These are phyloP conservation scores for Mastacembelus armatus DNA, from an alignment of 2,797 vertebrate species.

Conservation along the genomic window DNA sequence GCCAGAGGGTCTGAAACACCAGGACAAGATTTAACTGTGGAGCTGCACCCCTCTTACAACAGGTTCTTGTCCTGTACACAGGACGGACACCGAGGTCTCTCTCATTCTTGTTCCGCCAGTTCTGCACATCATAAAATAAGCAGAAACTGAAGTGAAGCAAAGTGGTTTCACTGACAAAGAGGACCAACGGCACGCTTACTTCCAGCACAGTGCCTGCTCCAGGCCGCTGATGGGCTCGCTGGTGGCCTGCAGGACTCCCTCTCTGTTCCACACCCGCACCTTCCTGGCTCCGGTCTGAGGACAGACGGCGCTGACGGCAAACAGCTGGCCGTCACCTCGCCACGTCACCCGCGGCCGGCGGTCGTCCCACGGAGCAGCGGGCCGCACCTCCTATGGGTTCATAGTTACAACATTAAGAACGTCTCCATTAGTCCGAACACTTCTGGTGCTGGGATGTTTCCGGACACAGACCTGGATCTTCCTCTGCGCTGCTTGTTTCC, in stretches of 20 bases:
- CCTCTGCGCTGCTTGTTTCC: constrained; percentile 90
- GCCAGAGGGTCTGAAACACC: constrained; percentile 89
- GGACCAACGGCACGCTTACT: constrained; percentile 78
- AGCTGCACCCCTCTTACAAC: neutral
- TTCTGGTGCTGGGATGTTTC: neutral
- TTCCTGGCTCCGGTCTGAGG: constrained; percentile 89
- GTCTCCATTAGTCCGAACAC: too few relatives aligned
- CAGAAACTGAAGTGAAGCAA: neutral
- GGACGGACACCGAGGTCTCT: too few relatives aligned
- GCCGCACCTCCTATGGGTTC: constrained; percentile 82
- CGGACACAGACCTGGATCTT: constrained; percentile 82
- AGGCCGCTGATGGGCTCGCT: constrained; percentile 91
- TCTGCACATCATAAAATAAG: neutral
- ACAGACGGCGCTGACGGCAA: constrained; percentile 92
- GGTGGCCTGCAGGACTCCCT: constrained; percentile 94
- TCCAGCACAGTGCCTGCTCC: constrained; percentile 93
- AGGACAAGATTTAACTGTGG: neutral
- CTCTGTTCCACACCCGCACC: constrained; percentile 94
- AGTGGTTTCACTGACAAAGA: neutral
- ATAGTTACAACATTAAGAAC: neutral
- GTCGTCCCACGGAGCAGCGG: constrained; percentile 90
- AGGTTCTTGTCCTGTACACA: too few relatives aligned
- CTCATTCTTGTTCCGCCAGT: too few relatives aligned
- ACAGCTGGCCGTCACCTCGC: constrained; percentile 95
- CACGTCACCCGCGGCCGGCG: constrained; percentile 87